Evolutionary conservation across 37 sponge, comb jelly and placozoan genomes (phyloP), one percentile per base, ranked within the genome.

Genomic region (Halichondria panicea): DNA sequence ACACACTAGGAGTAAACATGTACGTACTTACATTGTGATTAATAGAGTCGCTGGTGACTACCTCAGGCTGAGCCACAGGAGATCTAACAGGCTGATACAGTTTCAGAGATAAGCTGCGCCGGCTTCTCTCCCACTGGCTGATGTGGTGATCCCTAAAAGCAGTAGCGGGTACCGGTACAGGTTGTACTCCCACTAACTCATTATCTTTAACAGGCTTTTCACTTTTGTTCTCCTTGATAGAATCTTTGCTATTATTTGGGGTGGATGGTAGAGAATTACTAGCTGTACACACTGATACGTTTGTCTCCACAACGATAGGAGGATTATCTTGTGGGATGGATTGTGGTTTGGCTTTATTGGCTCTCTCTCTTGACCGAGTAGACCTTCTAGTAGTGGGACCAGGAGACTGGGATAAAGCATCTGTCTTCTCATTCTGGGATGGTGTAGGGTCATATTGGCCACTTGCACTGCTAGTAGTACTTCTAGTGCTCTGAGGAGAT

Each of bases 21-120:
- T 15, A 19, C 13, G 15, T 18, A 25, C 34, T 28, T 37, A 88
- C 89, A 67, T 71, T 77, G 68, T 84, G 74, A 5, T 70, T n/a
- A 13, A 88, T 33, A 12, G 74, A 63, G 55, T 78, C 57, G 15
- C 72, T 66, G 33, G 89, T 83, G 55, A 72, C 36, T 9, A 84
- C 30, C 4, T 28, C 38, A 12, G 86, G 31, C 39, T 61, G 42
- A 33, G 70, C 19, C 27, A 37, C 25, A 32, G 86, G 79, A 2
- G 86, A 66, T 32, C 50, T 67, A 24, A 55, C 43, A 11, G 86
- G 86, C 78, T 79, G 27, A 36, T 7, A 8, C 68, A 18, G 45
- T 45, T 48, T 70, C 19, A 70, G 34, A 4, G 32, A 1, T 11
- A 36, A 27, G 24, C 71, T 40, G 33, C 71, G 46, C 4, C 71